These are phyloP conservation scores for Toxostoma redivivum DNA, from an alignment of 2,113 vertebrate species.

Conservation along the genomic window DNA sequence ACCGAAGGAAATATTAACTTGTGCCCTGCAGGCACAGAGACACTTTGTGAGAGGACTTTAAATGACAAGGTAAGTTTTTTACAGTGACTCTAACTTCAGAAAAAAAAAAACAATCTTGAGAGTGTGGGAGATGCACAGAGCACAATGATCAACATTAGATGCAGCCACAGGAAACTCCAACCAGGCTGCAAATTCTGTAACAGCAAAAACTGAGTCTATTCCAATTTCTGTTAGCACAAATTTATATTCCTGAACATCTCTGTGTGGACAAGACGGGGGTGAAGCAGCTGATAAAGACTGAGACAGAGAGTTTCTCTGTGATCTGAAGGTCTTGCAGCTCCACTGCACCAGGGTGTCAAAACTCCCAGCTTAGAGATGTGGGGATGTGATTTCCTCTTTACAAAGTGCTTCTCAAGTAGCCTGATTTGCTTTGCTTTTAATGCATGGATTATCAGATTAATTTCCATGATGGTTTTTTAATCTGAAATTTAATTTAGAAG, in stretches of 20 bases:
- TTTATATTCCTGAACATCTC: not conserved
- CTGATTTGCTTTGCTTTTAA: not conserved
- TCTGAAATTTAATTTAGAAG: not conserved
- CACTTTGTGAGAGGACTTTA: not conserved
- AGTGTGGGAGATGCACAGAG: not conserved
- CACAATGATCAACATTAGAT: accelerated
- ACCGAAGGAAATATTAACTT: not conserved
- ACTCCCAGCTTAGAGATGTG: not conserved
- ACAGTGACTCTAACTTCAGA: not conserved
- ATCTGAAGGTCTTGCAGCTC: not conserved
- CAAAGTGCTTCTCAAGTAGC: not conserved
- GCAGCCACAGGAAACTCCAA: not conserved
- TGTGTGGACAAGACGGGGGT: not conserved
- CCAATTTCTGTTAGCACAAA: not conserved
- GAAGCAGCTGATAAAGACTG: not conserved
- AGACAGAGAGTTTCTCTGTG: not conserved
- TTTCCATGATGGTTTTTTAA: not conserved
- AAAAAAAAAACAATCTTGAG: not conserved
- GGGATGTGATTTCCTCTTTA: not conserved
- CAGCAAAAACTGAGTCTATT: not conserved
- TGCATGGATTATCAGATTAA: not conserved
- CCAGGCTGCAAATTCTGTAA: not conserved
- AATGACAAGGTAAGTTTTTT: not conserved
- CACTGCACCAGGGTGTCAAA: not conserved
- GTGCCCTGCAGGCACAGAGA: not conserved